phyloP scores from a whole-genome alignment of 2,113 vertebrate genomes.

The Glaucomys volans region DNA sequence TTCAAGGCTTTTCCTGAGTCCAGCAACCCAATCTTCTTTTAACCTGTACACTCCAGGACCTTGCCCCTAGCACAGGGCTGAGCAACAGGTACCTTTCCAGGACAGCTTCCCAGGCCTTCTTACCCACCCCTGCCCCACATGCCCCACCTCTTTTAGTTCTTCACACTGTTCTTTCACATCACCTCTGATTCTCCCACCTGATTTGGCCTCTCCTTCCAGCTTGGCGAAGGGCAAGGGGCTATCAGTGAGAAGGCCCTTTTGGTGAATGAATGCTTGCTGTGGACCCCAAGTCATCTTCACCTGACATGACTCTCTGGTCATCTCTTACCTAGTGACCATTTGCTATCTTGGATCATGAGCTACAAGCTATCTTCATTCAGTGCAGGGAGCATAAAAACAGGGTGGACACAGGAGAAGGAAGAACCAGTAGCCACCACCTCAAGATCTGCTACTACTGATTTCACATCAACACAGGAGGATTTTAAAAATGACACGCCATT shows the following conservation, averaged over 20 bases:
- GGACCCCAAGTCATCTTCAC: no score
- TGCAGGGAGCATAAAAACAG: neutral
- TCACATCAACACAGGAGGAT: neutral
- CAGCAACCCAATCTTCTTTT: neutral
- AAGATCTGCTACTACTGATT: no score
- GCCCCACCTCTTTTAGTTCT: neutral
- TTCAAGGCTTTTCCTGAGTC: neutral
- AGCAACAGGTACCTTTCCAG: no score
- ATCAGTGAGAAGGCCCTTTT: neutral
- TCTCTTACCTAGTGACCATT: neutral
- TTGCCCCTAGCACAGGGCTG: accelerated
- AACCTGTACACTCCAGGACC: accelerated
- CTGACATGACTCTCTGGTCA: neutral
- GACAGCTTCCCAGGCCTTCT: neutral
- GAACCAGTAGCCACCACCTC: neutral
- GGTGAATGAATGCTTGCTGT: neutral
- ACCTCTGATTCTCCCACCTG: neutral
- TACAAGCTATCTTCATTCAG: neutral
- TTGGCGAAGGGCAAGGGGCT: neutral
- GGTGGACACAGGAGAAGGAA: neutral
- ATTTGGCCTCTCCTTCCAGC: neutral
- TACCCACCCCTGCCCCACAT: accelerated
- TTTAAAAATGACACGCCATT: neutral
- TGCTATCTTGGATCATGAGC: neutral
- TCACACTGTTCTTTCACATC: neutral